Percentiles rank a stretch among this genome's conserved stretches.
Evolutionary conservation across 2,113 vertebrate genomes (phyloP).

Genomic region (Lontra canadensis): DNA sequence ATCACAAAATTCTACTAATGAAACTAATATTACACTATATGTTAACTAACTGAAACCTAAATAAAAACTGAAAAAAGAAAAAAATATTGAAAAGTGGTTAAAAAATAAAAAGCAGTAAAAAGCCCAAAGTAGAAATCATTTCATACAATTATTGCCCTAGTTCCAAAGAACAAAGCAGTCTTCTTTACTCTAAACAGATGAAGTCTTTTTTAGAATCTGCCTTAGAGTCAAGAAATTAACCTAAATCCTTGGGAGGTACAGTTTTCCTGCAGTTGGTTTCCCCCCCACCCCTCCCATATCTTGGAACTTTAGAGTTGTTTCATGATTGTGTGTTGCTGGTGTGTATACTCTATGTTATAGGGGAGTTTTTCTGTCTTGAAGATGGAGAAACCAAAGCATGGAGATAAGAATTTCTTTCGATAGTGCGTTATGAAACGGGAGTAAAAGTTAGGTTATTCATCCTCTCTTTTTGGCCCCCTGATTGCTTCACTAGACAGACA

Average conservation of each 20-base stretch:
- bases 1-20: background rate
- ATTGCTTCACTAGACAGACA: slow-evolving; percentile 76
- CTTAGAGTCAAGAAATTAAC: background rate
- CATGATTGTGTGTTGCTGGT: background rate
- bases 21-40: background rate
- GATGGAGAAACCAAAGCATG: background rate
- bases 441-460: background rate
- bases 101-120: background rate
- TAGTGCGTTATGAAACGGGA: background rate
- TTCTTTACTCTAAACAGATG: background rate
- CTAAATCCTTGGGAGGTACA: background rate
- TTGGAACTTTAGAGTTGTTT: background rate
- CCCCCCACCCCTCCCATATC: background rate
- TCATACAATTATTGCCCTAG: background rate
- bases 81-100: background rate
- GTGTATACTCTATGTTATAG: background rate
- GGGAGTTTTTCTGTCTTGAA: slow-evolving; percentile 15
- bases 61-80: background rate
- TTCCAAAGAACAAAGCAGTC: background rate
- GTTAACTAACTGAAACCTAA: background rate
- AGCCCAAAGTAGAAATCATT: background rate
- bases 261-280: background rate
- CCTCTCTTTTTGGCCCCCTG: background rate
- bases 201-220: background rate
- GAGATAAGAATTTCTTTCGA: background rate